A percentile compares a stretch with the other conserved stretches of the same genome.
Conservation (phyloP, 2,888 invertebrate species). For the Plebejus anna region DNA sequence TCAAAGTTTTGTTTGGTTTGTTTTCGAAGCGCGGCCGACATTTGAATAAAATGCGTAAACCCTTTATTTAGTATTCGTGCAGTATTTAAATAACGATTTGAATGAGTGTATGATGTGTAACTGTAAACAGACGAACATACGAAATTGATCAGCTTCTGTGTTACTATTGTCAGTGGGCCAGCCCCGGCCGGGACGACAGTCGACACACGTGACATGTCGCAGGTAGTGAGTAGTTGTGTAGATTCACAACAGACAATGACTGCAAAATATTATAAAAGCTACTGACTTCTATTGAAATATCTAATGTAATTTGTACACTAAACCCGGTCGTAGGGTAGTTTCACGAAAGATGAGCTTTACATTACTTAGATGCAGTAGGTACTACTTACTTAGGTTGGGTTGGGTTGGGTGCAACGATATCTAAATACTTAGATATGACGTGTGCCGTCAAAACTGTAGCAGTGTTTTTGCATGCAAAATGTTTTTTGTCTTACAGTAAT, state of each 20-base stretch:
- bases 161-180: neutral
- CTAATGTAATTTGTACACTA: neutral
- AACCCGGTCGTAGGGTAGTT: neutral
- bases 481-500: too few species aligned
- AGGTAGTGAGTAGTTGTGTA: neutral
- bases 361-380: neutral
- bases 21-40: conserved; percentile 34
- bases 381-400: too few species aligned
- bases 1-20: conserved; percentile 37
- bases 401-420: too few species aligned
- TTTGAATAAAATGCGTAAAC: conserved; percentile 30
- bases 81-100: conserved; percentile 1
- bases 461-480: too few species aligned
- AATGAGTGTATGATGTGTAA: neutral
- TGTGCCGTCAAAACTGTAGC: too few species aligned
- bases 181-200: too few species aligned
- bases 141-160: neutral
- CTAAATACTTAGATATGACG: too few species aligned
- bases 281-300: neutral
- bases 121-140: neutral
- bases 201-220: neutral
- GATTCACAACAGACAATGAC: neutral
- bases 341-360: neutral
- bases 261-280: neutral
- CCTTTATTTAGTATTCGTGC: conserved; percentile 7